Evolutionary conservation across 2,113 vertebrate genomes (phyloP), one percentile per base, ranked within the genome.

Genomic region (Vulpes vulpes): DNA sequence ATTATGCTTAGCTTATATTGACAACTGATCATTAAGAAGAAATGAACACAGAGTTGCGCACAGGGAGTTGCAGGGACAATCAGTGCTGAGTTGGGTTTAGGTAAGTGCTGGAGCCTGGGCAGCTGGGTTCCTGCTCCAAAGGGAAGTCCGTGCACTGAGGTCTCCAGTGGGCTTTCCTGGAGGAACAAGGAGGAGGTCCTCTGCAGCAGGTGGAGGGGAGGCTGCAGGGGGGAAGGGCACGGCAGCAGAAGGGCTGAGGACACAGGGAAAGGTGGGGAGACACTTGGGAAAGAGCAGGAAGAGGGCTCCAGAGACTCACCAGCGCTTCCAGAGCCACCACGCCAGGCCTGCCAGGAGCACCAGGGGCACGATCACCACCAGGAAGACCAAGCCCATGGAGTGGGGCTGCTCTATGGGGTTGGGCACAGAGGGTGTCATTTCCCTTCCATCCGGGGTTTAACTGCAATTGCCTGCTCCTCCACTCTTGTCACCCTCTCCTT

Each of bases 61-160:
- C 38, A 4, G 38, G 38, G 38, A 43, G 38, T 43, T 4, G 38
- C 38, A 4, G 4, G 38, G 38, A 43, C 38, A 43, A 43, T 38
- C 38, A 38, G 38, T 38, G 38, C 38, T 38, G 38, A 38, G 38
- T 4, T 38, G 38, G 38, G 38, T 38, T 38, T 38, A 38, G 38
- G 38, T 35, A 74, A 0, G 5, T 49, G 1, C 38, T 25, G 22
- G 2, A 43, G 69, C 4, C 55, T n/a, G 17, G 4, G 10, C 6
- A 16, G 43, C 43, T 57, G 67, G 60, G 2, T 19, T 11, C 12
- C 84, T 64, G 30, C 22, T 53, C 5, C 62, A 4, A 83, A 73
- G n/a, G 11, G 27, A 11, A n/a, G 8, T 3, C 71, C 23, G 11
- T 43, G 71, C 71, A 43, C 38, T 67, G 27, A 6, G 27, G 64